A percentile compares a stretch with the other conserved stretches of the same genome.
phyloP scores from a whole-genome alignment of 2,113 vertebrate species.

The Meleagris gallopavo region DNA sequence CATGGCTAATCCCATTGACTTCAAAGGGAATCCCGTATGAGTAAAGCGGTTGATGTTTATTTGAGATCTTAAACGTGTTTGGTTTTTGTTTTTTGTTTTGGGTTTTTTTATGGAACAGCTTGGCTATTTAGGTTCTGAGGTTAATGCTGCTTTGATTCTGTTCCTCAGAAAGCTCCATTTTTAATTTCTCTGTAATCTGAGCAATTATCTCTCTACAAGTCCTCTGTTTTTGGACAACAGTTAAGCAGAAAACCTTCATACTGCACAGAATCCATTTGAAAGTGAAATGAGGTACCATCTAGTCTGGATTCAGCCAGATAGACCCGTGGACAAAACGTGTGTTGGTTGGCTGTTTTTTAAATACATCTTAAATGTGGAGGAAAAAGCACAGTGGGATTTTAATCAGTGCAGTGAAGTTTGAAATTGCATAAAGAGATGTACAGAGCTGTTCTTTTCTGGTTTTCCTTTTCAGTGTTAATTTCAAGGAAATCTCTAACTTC shows the following conservation, averaged over 20 bases:
- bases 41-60: constrained; percentile 27
- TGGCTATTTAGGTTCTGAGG: not conserved
- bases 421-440: not conserved
- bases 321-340: not conserved
- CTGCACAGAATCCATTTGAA: not conserved
- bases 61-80: not conserved
- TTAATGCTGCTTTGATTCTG: constrained; percentile 12
- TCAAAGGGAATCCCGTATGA: constrained; percentile 43
- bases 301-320: not conserved
- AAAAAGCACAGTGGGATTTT: not conserved
- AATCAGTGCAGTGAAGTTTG: not conserved
- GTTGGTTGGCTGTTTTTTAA: not conserved
- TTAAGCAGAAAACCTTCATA: not conserved
- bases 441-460: not conserved
- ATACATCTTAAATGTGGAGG: not conserved
- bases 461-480: constrained; percentile 6
- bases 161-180: not conserved
- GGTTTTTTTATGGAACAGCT: not conserved
- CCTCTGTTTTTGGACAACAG: not conserved
- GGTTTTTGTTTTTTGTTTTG: too few relatives aligned
- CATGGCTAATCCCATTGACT: constrained; percentile 59
- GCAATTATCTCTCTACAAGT: not conserved
- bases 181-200: constrained; percentile 13
- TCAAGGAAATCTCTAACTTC: not conserved
- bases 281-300: not conserved